Base-by-base conservation (phyloP, 1,140 invertebrate species). In the Calliphora vicina region DNA sequence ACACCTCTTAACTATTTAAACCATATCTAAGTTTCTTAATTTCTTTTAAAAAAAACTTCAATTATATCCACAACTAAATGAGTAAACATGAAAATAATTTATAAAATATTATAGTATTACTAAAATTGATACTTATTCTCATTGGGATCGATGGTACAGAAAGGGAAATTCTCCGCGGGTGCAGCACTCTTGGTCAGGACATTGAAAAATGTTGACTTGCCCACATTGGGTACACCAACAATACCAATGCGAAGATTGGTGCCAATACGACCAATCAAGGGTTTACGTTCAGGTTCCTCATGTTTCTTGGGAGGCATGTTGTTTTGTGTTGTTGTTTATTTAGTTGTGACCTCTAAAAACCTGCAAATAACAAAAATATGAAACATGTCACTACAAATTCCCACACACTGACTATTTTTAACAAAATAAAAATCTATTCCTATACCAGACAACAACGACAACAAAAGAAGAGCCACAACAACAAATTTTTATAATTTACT, bases 131-230 rank as follows among this genome's bases (percentile, higher is more conserved):
- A 97, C 97, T 98, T 97, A 99, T 98, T 99, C 95, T 99, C 99
- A 97, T 99, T 99, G 26, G 99, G 99, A 93, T 99, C 98, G 89
- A 99, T 99, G 88, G 99, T 99, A 93, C 99, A 99, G 92, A 99
- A 99, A 6, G 99, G 99, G 91, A 99, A 99, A 90, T 99, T 99
- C 92, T 99, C 97, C 82, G 99, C 98, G 82, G 97, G 94, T 12
- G 97, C 98, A 88, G 97, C 95, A 90, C 97, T 99, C 91, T 99
- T 98, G 20, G 98, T 99, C 43, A 99, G 91, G 0, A 99, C 98
- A 92, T 99, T 99, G 93, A 99, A 99, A 92, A 99, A 99, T 67
- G 99, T 99, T 6, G 98, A 99, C 92, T 99, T 99, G 82, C 98
- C 98, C 85, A 99, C 98, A 93, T 99, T 99, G 8, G 97, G 97